Evolutionary conservation across 2,797 vertebrate species (phyloP), one percentile per base, ranked within the genome.

Genomic region (Petrocephalus sullivani): DNA sequence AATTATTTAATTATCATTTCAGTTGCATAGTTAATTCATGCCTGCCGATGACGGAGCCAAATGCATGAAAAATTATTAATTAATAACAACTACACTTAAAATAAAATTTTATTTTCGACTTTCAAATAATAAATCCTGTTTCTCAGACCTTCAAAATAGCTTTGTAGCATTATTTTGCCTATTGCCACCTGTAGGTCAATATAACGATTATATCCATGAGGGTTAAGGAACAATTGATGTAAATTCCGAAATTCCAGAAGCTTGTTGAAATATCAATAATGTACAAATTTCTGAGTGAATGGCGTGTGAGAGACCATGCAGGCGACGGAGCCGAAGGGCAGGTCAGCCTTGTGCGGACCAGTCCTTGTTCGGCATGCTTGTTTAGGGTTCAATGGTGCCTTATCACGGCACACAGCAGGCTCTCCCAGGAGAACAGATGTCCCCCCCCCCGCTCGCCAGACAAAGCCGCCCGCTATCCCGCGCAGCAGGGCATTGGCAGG

Each of bases 1-100:
- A 90, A 92, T 91, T 64, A 37, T 75, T 75, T 75, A 75, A 46
- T 75, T 19, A 75, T 75, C 33, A 41, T 37, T 75, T 41, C 33
- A 75, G 67, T 37, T 19, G 67, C 33, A 37, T 75, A 37, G 8
- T 41, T 16, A 41, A 37, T 75, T 75, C 41, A 28, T 3, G 14
- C 67, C 37, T 37, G 16, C 33, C 19, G 37, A 75, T 41, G 37
- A 41, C 28, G 19, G 33, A 75, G 33, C 33, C 33, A 41, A 37
- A 75, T 75, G 67, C 37, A 75, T 12, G 16, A 33, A 75, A 75
- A 75, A 75, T 41, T 2, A 19, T 12, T 41, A 67, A 37, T 75
- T 75, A 75, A 37, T 75, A 41, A 71, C 33, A 71, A 37, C 12
- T 12, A 67, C 4, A 33, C 61, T 33, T 75, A 3, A 57, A 57